phyloP scores from a whole-genome alignment of 2,888 invertebrate species.

The Phengaris alcon region DNA sequence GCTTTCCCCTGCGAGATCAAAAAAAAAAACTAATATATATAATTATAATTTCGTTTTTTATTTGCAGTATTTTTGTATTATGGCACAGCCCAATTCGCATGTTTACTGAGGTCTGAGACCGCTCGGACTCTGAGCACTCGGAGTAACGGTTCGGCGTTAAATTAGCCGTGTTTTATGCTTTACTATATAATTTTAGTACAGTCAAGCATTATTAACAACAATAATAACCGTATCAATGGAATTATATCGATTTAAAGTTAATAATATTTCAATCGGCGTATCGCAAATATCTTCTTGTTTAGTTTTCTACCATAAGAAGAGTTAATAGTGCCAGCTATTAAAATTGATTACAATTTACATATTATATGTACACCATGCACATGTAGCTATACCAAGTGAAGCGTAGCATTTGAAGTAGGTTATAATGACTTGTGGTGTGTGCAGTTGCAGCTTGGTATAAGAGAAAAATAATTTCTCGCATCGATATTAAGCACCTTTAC shows the following conservation, averaged over 20 bases:
- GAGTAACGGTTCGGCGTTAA: slow-evolving; percentile 18
- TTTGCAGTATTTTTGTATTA: neutral
- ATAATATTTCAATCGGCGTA: neutral
- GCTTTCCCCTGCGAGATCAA: no score
- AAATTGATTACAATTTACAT: neutral
- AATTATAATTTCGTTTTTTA: no score
- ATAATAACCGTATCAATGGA: neutral
- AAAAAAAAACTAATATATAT: no score
- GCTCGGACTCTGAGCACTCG: neutral
- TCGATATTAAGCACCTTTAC: neutral
- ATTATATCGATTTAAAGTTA: slow-evolving; percentile 16
- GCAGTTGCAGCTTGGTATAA: neutral
- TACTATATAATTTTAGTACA: slow-evolving; percentile 1
- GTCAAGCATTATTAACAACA: slow-evolving; percentile 2
- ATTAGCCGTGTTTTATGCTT: slow-evolving; percentile 21
- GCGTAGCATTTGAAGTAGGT: slow-evolving; percentile 1
- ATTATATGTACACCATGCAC: neutral
- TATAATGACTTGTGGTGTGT: neutral
- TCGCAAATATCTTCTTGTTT: neutral
- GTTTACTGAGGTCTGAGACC: slow-evolving; percentile 6
- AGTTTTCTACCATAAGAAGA: neutral
- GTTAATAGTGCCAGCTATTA: neutral
- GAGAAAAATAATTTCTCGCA: neutral
- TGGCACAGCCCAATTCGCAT: slow-evolving; percentile 1
- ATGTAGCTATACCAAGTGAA: neutral